These are phyloP conservation scores for Adelges cooleyi DNA, from an alignment of 1,140 invertebrate species.

Conservation along the genomic window DNA sequence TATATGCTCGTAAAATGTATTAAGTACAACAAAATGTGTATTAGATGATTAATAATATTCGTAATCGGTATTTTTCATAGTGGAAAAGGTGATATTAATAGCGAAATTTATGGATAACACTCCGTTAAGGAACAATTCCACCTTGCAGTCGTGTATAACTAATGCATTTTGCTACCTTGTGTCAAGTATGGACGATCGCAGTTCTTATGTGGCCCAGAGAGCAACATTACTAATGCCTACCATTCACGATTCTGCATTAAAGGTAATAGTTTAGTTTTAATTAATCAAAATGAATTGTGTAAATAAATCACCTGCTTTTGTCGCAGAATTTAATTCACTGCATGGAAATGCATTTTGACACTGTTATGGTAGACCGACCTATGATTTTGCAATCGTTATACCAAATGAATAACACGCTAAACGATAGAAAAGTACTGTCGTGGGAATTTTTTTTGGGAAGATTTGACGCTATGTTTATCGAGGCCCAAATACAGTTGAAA, in stretches of 20 bases:
- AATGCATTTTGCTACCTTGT: conserved; percentile 95
- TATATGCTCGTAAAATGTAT: conserved; percentile 35
- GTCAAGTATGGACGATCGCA: conserved; percentile 89
- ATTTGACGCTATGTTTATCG: conserved; percentile 90
- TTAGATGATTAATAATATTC: not conserved
- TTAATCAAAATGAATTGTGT: not conserved
- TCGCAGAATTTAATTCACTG: conserved; percentile 67
- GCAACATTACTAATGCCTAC: conserved; percentile 87
- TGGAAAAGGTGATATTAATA: conserved; percentile 84
- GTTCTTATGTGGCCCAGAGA: conserved; percentile 86
- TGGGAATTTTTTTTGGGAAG: conserved; percentile 98
- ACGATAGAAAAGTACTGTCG: conserved; percentile 75
- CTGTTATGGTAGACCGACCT: conserved; percentile 88
- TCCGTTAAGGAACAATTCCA: conserved; percentile 66
- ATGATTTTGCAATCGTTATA: conserved; percentile 95
- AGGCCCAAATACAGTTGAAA: conserved; percentile 83
- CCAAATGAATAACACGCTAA: conserved; percentile 85
- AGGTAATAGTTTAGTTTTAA: conserved; percentile 44
- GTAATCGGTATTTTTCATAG: no score
- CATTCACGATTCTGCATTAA: conserved; percentile 74
- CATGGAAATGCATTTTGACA: conserved; percentile 83
- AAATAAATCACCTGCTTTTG: no score
- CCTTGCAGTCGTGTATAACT: conserved; percentile 84
- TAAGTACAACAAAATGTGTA: not conserved
- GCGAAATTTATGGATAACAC: conserved; percentile 85